Percentiles rank a stretch among this genome's conserved stretches.
phyloP scores from a whole-genome alignment of 2,113 vertebrate genomes.

The Peromyscus maniculatus region DNA sequence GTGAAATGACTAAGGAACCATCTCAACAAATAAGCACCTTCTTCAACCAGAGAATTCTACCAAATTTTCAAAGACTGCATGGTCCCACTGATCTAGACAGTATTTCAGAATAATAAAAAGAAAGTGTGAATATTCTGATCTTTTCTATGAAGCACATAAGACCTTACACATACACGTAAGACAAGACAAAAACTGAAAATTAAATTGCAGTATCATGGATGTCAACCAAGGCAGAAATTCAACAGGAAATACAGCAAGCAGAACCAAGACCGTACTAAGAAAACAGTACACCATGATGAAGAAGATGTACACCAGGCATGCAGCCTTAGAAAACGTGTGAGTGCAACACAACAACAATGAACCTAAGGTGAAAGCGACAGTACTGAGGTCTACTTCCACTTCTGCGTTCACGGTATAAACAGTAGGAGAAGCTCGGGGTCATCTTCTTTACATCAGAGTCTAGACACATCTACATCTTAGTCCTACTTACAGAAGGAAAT shows the following conservation, averaged over 20 bases:
- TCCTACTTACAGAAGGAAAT: background rate
- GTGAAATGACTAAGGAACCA: too few relatives aligned
- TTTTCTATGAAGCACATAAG: background rate
- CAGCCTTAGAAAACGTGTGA: background rate
- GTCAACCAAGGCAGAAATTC: background rate
- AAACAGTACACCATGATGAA: background rate
- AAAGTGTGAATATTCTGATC: background rate
- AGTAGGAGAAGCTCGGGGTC: background rate
- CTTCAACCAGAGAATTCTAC: background rate
- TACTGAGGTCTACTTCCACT: background rate
- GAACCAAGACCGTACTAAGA: background rate
- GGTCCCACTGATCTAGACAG: background rate
- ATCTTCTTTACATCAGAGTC: background rate
- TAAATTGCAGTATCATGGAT: background rate
- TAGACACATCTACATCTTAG: background rate
- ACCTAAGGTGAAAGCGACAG: background rate
- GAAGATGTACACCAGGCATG: background rate
- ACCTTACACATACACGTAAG: background rate
- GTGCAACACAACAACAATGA: background rate
- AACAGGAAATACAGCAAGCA: background rate
- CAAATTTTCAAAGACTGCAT: background rate
- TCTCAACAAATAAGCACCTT: background rate
- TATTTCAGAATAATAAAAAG: background rate
- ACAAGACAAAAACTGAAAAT: background rate
- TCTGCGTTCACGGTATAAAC: background rate